Evolutionary conservation across 2,113 vertebrate genomes (phyloP), one percentile per base, ranked within the genome.

Genomic region (Peromyscus californicus): DNA sequence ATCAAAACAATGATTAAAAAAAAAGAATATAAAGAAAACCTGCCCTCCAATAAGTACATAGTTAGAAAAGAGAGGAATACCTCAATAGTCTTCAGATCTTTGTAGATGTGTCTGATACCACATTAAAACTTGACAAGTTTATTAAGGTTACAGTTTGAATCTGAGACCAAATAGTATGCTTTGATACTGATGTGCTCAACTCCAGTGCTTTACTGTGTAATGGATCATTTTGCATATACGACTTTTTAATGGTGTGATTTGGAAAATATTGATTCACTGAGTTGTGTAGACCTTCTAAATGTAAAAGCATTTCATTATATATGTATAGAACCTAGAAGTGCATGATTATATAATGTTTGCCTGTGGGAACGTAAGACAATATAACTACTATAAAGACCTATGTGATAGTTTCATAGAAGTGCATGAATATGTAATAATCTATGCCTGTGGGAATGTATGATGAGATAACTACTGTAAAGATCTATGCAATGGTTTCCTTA

Each of bases 51-150:
- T 70, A 93, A 93, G 42, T 21, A 22, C 12, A 59, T 3, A 59
- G 39, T 33, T 79, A 70, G n/a, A 83, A 92, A 70, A 76, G 4
- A 42, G 61, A 78, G 42, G 87, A 29, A 63, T 65, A 65, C 79
- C 92, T 78, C 45, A 93, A 65, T 72, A 36, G 39, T 9, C 33
- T 92, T 72, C 36, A 84, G 69, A 19, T 88, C 42, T 78, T 72
- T 88, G 54, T 69, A 59, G 84, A 24, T 90, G n/a, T 78, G 26
- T 63, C 72, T 90, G 61, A 90, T 17, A 83, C 0, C 57, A 10
- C 42, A 59, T 72, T 61, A 95, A 65, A 97, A 59, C 29, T 79
- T 84, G 51, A 86, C 48, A 90, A 75, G 51, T 90, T 94, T 92
- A 86, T 74, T 83, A 67, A 90, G 78, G 36, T n/a, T 83, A 70